Base-by-base conservation (phyloP, 2,113 vertebrate species). In the Gobio gobio region DNA sequence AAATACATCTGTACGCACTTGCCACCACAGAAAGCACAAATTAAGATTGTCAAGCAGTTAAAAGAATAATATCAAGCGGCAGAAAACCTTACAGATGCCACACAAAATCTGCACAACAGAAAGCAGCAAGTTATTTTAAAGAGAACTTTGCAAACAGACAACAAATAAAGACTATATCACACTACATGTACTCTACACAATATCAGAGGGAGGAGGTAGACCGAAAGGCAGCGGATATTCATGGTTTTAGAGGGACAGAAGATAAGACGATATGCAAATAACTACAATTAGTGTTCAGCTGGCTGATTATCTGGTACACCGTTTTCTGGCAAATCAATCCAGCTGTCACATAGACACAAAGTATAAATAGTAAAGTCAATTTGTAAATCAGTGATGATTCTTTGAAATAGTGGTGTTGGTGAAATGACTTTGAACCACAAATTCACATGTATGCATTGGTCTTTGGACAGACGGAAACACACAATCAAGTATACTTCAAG, bases 401-500 rank as follows among this genome's bases (percentile, higher is more conserved):
- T 64, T 78, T 84, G 4, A 74, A 43, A 22, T 77, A 29, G 12
- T 80, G 70, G 12, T 63, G 14, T 84, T 51, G 29, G 70, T 87
- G 66, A 82, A 72, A 40, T 63, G 6, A 40, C 70, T 87, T 68
- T 83, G 59, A 63, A 54, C 81, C 61, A 85, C 36, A 79, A 81
- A 87, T 63, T 73, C 87, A 78, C 75, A 85, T 81, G 81, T 85
- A 88, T 78, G 75, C 43, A 86, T 49, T 79, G 73, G 49, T 85
- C 58, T 87, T 89, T 88, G 64, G 84, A 83, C 61, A 87, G 33
- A 86, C 24, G 40, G 58, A 83, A 75, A 90, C 70, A 72, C 72
- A 92, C 88, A 86, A 83, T 89, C 86, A 83, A 56, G 33, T 70
- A 63, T 78, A 88, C 82, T 93, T 94, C 94, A 94, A 94, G 94